Evolutionary conservation across 2,797 vertebrate species (phyloP).

Genomic region (Sebastiscus tertius): DNA sequence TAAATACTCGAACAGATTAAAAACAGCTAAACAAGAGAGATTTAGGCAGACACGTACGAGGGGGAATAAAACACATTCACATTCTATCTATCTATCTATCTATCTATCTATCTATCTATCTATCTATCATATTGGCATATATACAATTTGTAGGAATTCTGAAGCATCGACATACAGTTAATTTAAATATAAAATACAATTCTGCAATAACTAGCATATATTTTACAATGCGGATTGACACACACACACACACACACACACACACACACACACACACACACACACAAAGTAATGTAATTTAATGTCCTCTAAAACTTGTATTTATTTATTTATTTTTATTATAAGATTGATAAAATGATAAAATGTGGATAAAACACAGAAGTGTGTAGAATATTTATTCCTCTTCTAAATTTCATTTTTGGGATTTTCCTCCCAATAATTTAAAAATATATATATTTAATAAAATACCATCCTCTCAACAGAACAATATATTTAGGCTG

Average conservation of each 20-base stretch:
- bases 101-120: background rate
- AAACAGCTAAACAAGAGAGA: too few species aligned
- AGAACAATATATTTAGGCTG: background rate
- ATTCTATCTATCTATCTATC: background rate
- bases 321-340: too few species aligned
- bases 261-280: background rate
- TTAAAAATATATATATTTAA: background rate
- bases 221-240: background rate
- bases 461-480: background rate
- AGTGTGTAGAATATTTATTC: background rate
- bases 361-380: background rate
- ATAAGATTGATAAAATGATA: background rate
- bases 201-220: background rate
- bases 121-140: background rate
- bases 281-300: background rate
- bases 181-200: background rate
- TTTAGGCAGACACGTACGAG: too few species aligned
- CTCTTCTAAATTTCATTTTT: background rate
- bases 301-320: background rate
- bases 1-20: too few species aligned
- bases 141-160: background rate
- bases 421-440: background rate
- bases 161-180: background rate
- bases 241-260: conserved; percentile 9
- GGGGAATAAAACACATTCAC: background rate